These are phyloP conservation scores for Drosophila obscura DNA, from an alignment of 1,140 invertebrate genomes.

Conservation along the genomic window DNA sequence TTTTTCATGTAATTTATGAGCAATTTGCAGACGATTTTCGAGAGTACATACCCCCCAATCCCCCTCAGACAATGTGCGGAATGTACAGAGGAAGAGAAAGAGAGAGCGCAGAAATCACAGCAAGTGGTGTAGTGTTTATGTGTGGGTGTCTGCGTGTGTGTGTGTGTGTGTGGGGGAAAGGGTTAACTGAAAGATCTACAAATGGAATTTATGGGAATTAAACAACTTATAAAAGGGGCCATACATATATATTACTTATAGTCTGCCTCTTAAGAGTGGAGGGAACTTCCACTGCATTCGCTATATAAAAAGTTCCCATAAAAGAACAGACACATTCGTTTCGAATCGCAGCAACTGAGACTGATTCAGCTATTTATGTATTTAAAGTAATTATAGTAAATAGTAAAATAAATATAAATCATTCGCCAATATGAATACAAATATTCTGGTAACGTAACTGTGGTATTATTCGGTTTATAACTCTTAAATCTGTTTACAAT, in stretches of 20 bases:
- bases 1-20: slow-evolving; percentile 67
- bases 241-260: not conserved
- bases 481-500: slow-evolving; percentile 26
- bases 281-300: no score
- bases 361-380: no score
- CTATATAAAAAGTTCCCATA: no score
- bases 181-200: slow-evolving; percentile 38
- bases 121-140: no score
- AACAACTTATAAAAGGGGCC: slow-evolving; percentile 20
- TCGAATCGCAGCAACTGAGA: no score
- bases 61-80: slow-evolving; percentile 7
- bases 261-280: no score
- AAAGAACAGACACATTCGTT: no score
- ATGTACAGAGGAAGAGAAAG: not conserved
- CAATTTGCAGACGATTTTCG: slow-evolving; percentile 63
- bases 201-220: slow-evolving; percentile 46
- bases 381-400: no score
- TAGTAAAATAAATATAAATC: no score
- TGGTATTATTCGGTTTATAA: slow-evolving; percentile 2
- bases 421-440: no score
- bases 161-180: not conserved
- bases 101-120: slow-evolving; percentile 1
- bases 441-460: no score
- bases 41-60: not conserved
- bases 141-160: not conserved